Conservation (phyloP, 1,140 invertebrate genomes). For the Aleiodes sp. region DNA sequence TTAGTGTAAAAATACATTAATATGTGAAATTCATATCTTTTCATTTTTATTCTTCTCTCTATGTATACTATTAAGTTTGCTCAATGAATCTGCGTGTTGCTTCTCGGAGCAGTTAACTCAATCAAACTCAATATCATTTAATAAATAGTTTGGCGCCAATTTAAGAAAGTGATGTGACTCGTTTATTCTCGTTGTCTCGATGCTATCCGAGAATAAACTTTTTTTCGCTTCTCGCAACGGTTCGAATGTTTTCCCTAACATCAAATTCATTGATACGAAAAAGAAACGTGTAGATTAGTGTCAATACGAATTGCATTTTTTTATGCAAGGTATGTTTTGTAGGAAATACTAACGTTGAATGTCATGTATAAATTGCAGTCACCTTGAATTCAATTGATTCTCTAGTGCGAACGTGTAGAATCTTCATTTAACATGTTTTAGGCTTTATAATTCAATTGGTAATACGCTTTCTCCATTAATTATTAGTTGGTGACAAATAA, state of each 20-base stretch:
- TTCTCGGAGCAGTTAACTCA: not conserved
- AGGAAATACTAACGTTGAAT: not conserved
- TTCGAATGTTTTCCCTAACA: not conserved
- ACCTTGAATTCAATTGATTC: constrained; percentile 33
- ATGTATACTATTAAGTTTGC: too few species aligned
- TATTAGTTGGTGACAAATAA: too few species aligned
- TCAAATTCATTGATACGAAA: too few species aligned
- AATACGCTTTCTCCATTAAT: not conserved
- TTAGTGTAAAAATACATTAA: not conserved
- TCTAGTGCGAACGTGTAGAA: not conserved
- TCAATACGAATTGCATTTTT: too few species aligned
- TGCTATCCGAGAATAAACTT: not conserved
- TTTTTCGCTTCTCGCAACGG: not conserved
- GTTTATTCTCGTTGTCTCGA: not conserved
- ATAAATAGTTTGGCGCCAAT: constrained; percentile 23
- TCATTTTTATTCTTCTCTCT: not conserved
- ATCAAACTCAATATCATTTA: constrained; percentile 21
- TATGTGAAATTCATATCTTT: not conserved
- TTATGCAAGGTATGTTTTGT: too few species aligned
- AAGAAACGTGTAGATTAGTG: too few species aligned
- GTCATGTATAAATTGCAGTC: not conserved
- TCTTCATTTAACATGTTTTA: not conserved
- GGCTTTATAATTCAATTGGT: not conserved
- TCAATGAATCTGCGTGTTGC: not conserved
- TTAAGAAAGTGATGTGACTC: not conserved